Evolutionary conservation across 2,113 vertebrate genomes (phyloP).

Genomic region (Mugil cephalus): DNA sequence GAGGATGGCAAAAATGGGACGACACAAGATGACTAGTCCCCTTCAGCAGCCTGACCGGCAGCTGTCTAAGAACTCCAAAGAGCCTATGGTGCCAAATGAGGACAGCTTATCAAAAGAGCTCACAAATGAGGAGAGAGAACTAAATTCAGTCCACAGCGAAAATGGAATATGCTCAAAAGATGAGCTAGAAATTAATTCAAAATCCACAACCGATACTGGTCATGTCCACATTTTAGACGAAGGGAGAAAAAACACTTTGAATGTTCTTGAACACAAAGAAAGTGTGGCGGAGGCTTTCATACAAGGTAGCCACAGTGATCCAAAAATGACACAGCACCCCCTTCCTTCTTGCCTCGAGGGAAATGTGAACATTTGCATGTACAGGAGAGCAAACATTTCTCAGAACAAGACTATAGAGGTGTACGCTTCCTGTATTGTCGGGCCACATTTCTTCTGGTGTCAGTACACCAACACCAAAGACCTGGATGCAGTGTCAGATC

Average conservation of each 20-base stretch:
- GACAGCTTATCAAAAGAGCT: background rate
- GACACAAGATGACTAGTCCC: rapidly evolving
- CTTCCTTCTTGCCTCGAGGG: background rate
- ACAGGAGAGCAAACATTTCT: constrained; percentile 78
- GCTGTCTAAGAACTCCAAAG: background rate
- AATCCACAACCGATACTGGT: background rate
- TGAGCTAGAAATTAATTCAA: background rate
- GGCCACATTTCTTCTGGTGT: constrained; percentile 91
- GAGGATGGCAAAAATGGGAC: constrained; percentile 33
- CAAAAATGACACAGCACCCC: background rate
- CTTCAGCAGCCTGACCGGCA: background rate
- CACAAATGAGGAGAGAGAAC: background rate
- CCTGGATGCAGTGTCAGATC: constrained; percentile 74
- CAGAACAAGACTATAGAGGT: constrained; percentile 73
- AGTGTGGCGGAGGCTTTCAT: constrained; percentile 74
- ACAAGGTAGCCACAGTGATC: constrained; percentile 27
- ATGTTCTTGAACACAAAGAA: constrained; percentile 77
- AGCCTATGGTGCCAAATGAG: background rate
- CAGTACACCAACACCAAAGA: constrained; percentile 76
- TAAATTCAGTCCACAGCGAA: constrained; percentile 8
- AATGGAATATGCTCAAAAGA: background rate
- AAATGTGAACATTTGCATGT: constrained; percentile 34
- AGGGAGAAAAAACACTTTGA: constrained; percentile 64
- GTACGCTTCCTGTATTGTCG: constrained; percentile 80
- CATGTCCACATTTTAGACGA: background rate